Conservation (phyloP, 2,797 vertebrate genomes). For the Selene dorsalis region DNA sequence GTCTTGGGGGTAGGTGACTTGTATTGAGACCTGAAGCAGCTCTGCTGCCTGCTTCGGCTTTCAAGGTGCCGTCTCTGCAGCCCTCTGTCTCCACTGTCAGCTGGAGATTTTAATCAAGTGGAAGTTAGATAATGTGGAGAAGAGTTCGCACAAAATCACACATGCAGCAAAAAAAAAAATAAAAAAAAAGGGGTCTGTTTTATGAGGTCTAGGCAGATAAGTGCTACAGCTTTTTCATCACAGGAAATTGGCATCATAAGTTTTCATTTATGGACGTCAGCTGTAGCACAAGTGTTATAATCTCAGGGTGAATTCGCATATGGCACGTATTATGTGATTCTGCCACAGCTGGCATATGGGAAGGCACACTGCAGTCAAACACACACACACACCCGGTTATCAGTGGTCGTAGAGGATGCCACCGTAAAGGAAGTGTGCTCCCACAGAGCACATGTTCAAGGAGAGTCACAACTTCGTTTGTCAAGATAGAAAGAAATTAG, state of each 20-base stretch:
- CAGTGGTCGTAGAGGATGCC: slow-evolving; percentile 51
- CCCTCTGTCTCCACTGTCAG: slow-evolving; percentile 83
- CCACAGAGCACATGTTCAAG: slow-evolving; percentile 79
- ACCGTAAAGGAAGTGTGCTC: slow-evolving; percentile 58
- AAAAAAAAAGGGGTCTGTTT: slow-evolving; percentile 14
- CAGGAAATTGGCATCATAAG: slow-evolving; percentile 56
- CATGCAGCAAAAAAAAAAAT: slow-evolving; percentile 2
- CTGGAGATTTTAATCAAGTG: slow-evolving; percentile 88
- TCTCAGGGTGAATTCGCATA: slow-evolving; percentile 57
- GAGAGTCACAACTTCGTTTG: slow-evolving; percentile 66
- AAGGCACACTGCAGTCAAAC: slow-evolving; percentile 56
- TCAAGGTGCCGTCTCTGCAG: slow-evolving; percentile 80
- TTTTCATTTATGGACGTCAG: slow-evolving; percentile 66
- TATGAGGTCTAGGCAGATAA: neutral
- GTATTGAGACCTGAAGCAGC: slow-evolving; percentile 73
- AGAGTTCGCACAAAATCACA: slow-evolving; percentile 39
- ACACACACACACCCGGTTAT: slow-evolving; percentile 61
- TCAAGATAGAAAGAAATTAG: slow-evolving; percentile 46
- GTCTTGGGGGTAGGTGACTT: slow-evolving; percentile 75
- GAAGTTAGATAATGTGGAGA: slow-evolving; percentile 68
- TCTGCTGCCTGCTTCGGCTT: slow-evolving; percentile 70
- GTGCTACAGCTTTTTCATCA: neutral
- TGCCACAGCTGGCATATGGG: slow-evolving; percentile 76
- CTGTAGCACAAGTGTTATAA: slow-evolving; percentile 62
- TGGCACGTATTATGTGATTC: slow-evolving; percentile 54